A percentile compares a stretch with the other conserved stretches of the same genome.
Evolutionary conservation across 2,888 invertebrate genomes (phyloP).

Genomic region (Temnothorax rugatulus): DNA sequence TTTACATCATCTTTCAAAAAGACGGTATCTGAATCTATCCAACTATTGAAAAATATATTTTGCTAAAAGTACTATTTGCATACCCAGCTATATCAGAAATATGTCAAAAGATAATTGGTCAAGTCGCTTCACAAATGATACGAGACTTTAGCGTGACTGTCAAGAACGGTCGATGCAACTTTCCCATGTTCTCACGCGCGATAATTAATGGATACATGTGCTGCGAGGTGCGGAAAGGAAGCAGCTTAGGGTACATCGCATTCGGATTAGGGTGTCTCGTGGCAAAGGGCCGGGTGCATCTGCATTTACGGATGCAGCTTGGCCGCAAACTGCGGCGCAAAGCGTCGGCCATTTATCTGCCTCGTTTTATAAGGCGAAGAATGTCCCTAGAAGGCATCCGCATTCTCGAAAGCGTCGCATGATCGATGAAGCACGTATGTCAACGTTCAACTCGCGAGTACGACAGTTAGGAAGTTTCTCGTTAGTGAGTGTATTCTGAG

Average conservation of each 20-base stretch:
- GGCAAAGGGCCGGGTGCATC: constrained; percentile 36
- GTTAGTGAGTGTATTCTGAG: not conserved
- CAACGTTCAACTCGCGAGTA: constrained; percentile 27
- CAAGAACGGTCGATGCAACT: not conserved
- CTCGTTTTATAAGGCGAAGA: constrained; percentile 15
- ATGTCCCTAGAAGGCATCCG: constrained; percentile 24
- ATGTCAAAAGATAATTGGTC: not conserved
- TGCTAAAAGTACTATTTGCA: not conserved
- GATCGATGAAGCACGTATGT: constrained; percentile 51
- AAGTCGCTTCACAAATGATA: not conserved
- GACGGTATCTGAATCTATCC: not conserved
- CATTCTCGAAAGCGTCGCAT: constrained; percentile 19
- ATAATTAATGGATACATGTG: constrained; percentile 48
- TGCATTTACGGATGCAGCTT: constrained; percentile 27
- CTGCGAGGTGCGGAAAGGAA: constrained; percentile 42
- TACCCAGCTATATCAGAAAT: not conserved
- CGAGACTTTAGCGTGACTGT: not conserved
- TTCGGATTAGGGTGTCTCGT: constrained; percentile 30
- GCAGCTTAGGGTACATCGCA: constrained; percentile 14
- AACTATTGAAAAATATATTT: constrained; percentile 1
- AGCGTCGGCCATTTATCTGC: constrained; percentile 30
- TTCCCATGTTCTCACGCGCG: constrained; percentile 29
- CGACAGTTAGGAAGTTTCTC: not conserved
- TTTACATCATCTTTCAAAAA: not conserved
- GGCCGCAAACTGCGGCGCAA: constrained; percentile 15